These are phyloP conservation scores for Allophyes oxyacanthae DNA, from an alignment of 2,888 invertebrate species.

Conservation along the genomic window DNA sequence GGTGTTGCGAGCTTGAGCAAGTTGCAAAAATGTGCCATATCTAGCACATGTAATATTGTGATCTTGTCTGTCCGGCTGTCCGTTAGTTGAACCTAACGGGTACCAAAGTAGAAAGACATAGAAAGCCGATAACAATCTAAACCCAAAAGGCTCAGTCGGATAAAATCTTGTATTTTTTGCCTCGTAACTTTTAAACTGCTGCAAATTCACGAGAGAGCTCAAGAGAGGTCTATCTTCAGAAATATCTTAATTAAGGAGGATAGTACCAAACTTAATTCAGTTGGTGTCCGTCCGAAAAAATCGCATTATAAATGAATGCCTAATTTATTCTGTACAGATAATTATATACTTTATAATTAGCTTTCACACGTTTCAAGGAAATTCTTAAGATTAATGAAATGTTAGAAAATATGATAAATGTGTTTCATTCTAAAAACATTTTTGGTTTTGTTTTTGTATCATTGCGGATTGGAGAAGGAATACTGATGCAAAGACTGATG, in stretches of 20 bases:
- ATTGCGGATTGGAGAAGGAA: no score
- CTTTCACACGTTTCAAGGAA: constrained; percentile 6
- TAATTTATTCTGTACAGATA: constrained; percentile 43
- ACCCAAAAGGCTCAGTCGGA: constrained; percentile 21
- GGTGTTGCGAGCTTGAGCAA: no score
- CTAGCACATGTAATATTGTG: no score
- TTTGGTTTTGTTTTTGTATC: no score
- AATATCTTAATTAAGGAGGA: constrained; percentile 56
- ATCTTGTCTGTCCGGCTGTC: no score
- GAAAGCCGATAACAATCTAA: constrained; percentile 25
- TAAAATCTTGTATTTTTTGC: constrained; percentile 40
- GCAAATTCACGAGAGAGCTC: constrained; percentile 41
- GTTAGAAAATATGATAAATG: background rate
- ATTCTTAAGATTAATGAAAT: background rate
- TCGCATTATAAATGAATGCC: constrained; percentile 42
- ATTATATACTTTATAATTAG: constrained; percentile 31
- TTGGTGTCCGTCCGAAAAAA: constrained; percentile 28
- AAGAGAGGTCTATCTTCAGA: constrained; percentile 45
- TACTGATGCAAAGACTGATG: no score
- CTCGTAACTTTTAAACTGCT: constrained; percentile 43
- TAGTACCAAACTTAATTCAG: constrained; percentile 50
- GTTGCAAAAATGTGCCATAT: no score
- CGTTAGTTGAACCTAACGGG: no score
- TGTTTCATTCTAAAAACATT: no score
- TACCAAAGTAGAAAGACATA: no score